phyloP scores from a whole-genome alignment of 2,888 invertebrate genomes.

The Caenorhabditis becei region DNA sequence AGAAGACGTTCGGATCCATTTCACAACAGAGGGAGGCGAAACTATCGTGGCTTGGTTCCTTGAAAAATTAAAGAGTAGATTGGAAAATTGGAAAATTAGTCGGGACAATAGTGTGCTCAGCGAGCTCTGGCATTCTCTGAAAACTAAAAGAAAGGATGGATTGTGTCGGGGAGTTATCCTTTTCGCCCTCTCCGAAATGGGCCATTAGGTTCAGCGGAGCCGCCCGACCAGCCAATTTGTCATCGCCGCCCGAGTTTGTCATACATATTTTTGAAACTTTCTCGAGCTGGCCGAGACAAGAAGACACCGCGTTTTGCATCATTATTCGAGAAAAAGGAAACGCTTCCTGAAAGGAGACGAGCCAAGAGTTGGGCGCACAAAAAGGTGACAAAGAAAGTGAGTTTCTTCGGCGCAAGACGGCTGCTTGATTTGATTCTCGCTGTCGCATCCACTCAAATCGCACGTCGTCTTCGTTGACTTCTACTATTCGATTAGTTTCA shows the following conservation, averaged over 20 bases:
- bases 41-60: no score
- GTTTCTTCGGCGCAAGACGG: constrained; percentile 10
- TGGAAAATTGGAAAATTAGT: no score
- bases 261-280: constrained; percentile 56
- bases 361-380: background rate
- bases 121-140: background rate
- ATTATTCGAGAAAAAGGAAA: constrained; percentile 15
- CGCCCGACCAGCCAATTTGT: constrained; percentile 45
- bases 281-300: constrained; percentile 9
- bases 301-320: constrained; percentile 23
- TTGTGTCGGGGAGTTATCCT: constrained; percentile 22
- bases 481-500: constrained; percentile 23
- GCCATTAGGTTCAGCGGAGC: constrained; percentile 52
- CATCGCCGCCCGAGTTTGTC: constrained; percentile 38
- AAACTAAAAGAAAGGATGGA: background rate
- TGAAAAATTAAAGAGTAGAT: no score
- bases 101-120: no score
- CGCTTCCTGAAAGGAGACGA: background rate
- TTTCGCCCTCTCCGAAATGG: constrained; percentile 46
- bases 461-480: constrained; percentile 13
- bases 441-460: constrained; percentile 55
- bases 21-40: no score
- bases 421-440: constrained; percentile 48
- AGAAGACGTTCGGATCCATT: no score
- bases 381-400: constrained; percentile 49